Conservation (phyloP, 2,888 invertebrate genomes). For the Aphodius granarius region DNA sequence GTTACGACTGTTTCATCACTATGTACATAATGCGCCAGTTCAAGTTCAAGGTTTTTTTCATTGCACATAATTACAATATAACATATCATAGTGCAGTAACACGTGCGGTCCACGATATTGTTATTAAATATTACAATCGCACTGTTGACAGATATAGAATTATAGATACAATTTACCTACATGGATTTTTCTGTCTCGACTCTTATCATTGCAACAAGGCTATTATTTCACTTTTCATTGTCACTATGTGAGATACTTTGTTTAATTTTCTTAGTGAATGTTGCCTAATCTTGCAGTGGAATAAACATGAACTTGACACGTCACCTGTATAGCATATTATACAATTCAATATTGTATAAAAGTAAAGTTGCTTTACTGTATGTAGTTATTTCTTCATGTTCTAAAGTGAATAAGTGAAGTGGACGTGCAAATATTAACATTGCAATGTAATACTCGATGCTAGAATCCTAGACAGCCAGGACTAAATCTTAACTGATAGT, state of each 20-base stretch:
- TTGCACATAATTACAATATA: neutral
- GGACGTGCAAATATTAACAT: neutral
- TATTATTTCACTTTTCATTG: neutral
- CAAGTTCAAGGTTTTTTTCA: neutral
- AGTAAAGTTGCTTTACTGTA: neutral
- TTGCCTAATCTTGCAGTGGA: neutral
- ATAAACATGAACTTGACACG: no score
- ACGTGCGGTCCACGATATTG: neutral
- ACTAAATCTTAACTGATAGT: neutral
- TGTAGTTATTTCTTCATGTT: no score
- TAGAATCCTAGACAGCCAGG: neutral
- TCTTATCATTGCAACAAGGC: neutral
- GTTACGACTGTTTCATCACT: neutral
- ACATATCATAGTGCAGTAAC: neutral
- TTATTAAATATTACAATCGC: neutral
- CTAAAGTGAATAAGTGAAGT: no score
- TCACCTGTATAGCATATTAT: no score
- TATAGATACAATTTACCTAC: neutral
- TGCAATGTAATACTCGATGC: neutral
- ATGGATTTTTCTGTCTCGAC: neutral
- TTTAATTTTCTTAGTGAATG: neutral
- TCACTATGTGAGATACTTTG: neutral
- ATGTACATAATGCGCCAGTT: neutral
- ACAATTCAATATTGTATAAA: no score
- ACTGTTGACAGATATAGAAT: neutral